A percentile compares a stretch with the other conserved stretches of the same genome.
phyloP scores from a whole-genome alignment of 2,113 vertebrate genomes.

The Tetraodon nigroviridis region DNA sequence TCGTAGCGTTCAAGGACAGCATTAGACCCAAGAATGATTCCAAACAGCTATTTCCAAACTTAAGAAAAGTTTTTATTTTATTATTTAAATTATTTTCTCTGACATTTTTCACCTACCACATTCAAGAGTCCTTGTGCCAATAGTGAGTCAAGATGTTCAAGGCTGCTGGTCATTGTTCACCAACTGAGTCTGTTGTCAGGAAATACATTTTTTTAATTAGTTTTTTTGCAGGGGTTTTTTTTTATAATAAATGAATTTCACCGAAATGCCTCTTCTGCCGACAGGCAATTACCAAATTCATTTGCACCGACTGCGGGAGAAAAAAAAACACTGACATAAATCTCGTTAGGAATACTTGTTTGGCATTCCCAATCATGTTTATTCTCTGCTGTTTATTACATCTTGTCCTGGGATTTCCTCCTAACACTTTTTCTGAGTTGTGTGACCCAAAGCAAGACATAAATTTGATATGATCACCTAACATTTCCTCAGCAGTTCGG shows the following conservation, averaged over 20 bases:
- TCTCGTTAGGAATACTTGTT: constrained; percentile 7
- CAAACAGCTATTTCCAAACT: constrained; percentile 11
- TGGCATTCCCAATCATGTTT: too few relatives aligned
- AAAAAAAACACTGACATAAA: constrained; percentile 16
- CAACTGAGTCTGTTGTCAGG: constrained; percentile 14
- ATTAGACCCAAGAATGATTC: constrained; percentile 26
- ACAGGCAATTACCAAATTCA: not conserved
- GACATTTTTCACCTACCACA: constrained; percentile 10
- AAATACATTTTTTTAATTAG: constrained; percentile 9
- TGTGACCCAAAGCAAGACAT: too few relatives aligned
- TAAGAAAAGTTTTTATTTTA: constrained; percentile 15
- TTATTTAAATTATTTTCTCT: constrained; percentile 16
- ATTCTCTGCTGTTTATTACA: too few relatives aligned
- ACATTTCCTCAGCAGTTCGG: too few relatives aligned
- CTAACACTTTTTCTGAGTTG: too few relatives aligned
- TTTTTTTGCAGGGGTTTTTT: constrained; percentile 20
- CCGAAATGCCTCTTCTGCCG: too few relatives aligned
- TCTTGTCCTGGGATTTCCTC: too few relatives aligned
- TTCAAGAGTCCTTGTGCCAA: constrained; percentile 12
- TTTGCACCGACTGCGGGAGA: not conserved
- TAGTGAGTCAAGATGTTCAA: constrained; percentile 33
- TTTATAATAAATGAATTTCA: not conserved
- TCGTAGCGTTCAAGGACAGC: constrained; percentile 16
- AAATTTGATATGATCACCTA: too few relatives aligned
- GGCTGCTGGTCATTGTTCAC: constrained; percentile 35